Percentiles rank a stretch among this genome's conserved stretches.
These are phyloP conservation scores for Hydrolagus colliei DNA, from an alignment of 2,797 vertebrate genomes.

Conservation along the genomic window DNA sequence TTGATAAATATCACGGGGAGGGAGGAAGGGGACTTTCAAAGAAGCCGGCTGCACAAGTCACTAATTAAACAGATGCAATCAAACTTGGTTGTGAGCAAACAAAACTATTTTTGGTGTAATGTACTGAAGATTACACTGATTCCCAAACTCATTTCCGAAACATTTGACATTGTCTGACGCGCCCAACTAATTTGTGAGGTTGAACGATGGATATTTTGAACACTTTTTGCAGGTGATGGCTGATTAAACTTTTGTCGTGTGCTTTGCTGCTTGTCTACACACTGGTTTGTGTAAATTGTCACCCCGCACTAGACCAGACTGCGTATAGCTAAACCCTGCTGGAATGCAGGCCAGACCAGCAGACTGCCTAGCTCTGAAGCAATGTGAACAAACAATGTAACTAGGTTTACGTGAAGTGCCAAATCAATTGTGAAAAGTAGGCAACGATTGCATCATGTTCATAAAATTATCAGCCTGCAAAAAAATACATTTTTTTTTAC, in stretches of 20 bases:
- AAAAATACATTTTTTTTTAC: neutral
- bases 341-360: constrained; percentile 20
- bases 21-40: neutral
- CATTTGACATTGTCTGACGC: neutral
- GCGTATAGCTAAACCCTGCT: neutral
- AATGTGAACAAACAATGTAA: neutral
- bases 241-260: constrained; percentile 1
- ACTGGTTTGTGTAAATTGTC: neutral
- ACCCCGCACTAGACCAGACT: neutral
- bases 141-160: constrained; percentile 1
- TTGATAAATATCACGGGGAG: neutral
- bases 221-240: neutral
- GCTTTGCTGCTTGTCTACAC: neutral
- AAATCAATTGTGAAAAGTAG: neutral
- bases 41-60: neutral
- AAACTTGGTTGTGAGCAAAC: neutral
- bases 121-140: constrained; percentile 10
- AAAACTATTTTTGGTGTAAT: neutral
- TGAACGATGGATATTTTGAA: neutral
- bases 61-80: neutral
- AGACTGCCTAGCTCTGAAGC: neutral
- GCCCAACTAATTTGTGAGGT: neutral
- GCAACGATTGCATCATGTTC: neutral
- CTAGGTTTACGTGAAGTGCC: neutral
- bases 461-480: neutral